Base-by-base conservation (phyloP, 2,113 vertebrate genomes). In the Otis tarda region DNA sequence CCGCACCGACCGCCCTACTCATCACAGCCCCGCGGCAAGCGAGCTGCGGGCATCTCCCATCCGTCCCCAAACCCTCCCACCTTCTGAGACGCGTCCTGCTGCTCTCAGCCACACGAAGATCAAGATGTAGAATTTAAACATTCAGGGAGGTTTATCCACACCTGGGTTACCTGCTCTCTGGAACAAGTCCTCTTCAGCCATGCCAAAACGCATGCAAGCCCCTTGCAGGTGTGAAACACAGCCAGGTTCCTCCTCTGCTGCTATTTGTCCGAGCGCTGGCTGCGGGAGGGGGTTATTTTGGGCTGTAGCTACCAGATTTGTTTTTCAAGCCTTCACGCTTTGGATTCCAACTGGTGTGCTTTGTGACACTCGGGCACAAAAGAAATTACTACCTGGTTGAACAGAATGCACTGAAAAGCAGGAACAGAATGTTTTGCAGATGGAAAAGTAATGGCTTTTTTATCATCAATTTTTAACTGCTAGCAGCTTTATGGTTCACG, bases 21-120 rank as follows among this genome's bases (percentile, higher is more conserved):
- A 9, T 5, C 35, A 15, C 47, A 49, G 47, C 39, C 47, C 31
- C 1, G 1, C 0, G 1, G 24, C 3, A 2, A 31, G 25, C 4
- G 24, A 43, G 49, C 85, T 61, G 57, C 10, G 3, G 16, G 25
- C 31, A 33, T 45, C 37, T 52, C 47, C 31, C 77, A 20, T 45
- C 55, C 12, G 12, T 11, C 49, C 68, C 55, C 63, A 50, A 43
- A 49, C 7, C 37, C 37, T 37, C 37, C 37, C 37, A 37, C 37
- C n/a, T 60, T 39, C 9, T 18, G 45, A 63, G 82, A 52, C 2
- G 5, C 0, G 13, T 60, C 68, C 76, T 35, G 39, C 55, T 53
- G 59, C 61, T 55, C 53, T 68, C n/a, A 31, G 53, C 39, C 45
- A 30, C 15, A 1, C 1, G 27, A 79, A 49, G 55, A 74, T 11